These are phyloP conservation scores for Mythimna albipuncta DNA, from an alignment of 2,888 invertebrate genomes.

Conservation along the genomic window DNA sequence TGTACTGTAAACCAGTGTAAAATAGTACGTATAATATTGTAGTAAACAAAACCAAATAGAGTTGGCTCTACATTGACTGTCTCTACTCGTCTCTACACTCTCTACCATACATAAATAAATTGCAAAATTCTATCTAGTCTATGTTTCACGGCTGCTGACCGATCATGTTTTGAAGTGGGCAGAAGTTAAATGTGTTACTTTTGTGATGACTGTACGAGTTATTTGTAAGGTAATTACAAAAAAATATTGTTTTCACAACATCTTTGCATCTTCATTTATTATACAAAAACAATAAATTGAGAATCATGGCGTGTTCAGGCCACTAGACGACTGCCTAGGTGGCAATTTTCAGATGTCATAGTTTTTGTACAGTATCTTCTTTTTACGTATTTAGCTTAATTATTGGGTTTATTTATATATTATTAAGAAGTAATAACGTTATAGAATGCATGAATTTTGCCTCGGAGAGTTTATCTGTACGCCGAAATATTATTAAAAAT, in stretches of 20 bases:
- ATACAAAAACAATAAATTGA: constrained; percentile 34
- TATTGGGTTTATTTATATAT: constrained; percentile 16
- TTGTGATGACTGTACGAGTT: constrained; percentile 89
- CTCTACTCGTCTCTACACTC: constrained; percentile 6
- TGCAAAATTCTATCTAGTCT: constrained; percentile 66
- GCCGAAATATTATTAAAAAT: constrained; percentile 3
- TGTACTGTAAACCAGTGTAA: no score
- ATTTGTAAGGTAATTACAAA: constrained; percentile 85
- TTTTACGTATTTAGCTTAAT: constrained; percentile 43
- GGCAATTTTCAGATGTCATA: constrained; percentile 86
- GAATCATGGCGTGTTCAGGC: constrained; percentile 55
- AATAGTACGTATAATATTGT: no score
- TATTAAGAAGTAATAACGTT: neutral
- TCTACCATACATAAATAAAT: constrained; percentile 41
- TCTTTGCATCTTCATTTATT: constrained; percentile 28
- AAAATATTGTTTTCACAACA: constrained; percentile 54
- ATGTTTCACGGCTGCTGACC: constrained; percentile 80
- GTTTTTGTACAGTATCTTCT: constrained; percentile 64
- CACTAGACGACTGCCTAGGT: constrained; percentile 82
- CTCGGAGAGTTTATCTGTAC: neutral
- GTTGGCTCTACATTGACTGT: constrained; percentile 9
- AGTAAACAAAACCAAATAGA: neutral
- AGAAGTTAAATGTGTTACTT: constrained; percentile 87
- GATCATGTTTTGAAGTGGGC: constrained; percentile 89
- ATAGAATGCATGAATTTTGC: constrained; percentile 1